Conservation (phyloP, 2,797 vertebrate genomes). For the Macroramphosus scolopax region DNA sequence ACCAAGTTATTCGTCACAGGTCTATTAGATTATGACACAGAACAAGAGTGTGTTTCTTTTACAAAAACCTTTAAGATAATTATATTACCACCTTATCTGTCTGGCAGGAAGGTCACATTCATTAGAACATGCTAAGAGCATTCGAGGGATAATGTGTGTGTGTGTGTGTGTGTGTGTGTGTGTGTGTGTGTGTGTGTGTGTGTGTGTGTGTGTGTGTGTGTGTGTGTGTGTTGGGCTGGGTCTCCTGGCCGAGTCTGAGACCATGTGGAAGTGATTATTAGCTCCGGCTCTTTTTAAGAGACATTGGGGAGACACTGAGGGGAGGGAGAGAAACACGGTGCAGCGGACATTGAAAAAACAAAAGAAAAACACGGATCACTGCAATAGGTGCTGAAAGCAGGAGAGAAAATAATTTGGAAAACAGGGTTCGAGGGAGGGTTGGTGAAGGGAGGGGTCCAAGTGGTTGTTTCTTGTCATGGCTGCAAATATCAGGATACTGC, state of each 20-base stretch:
- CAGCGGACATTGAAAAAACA: slow-evolving; percentile 5
- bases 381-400: slow-evolving; percentile 36
- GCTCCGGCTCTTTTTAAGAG: slow-evolving; percentile 58
- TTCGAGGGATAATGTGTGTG: slow-evolving; percentile 12
- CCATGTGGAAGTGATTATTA: slow-evolving; percentile 79
- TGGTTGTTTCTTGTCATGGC: slow-evolving; percentile 8
- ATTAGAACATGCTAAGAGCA: slow-evolving; percentile 18
- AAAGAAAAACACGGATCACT: slow-evolving; percentile 39
- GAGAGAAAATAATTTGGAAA: slow-evolving; percentile 38
- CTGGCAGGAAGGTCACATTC: slow-evolving; percentile 38
- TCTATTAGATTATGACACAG: slow-evolving; percentile 64
- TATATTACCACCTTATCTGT: slow-evolving; percentile 64
- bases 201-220: slow-evolving; percentile 19
- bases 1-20: slow-evolving; percentile 49
- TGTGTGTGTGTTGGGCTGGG: slow-evolving; percentile 42
- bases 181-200: slow-evolving; percentile 15
- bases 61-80: slow-evolving; percentile 65
- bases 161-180: no score
- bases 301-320: slow-evolving; percentile 42
- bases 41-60: slow-evolving; percentile 55
- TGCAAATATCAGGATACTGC: slow-evolving; percentile 33
- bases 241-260: slow-evolving; percentile 53
- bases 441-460: slow-evolving; percentile 3
- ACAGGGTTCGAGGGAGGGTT: slow-evolving; percentile 19
- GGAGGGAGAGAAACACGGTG: slow-evolving; percentile 15